Percentiles rank a stretch among this genome's conserved stretches.
Conservation (phyloP, 2,888 invertebrate genomes). For the Drosophila subsilvestris region DNA sequence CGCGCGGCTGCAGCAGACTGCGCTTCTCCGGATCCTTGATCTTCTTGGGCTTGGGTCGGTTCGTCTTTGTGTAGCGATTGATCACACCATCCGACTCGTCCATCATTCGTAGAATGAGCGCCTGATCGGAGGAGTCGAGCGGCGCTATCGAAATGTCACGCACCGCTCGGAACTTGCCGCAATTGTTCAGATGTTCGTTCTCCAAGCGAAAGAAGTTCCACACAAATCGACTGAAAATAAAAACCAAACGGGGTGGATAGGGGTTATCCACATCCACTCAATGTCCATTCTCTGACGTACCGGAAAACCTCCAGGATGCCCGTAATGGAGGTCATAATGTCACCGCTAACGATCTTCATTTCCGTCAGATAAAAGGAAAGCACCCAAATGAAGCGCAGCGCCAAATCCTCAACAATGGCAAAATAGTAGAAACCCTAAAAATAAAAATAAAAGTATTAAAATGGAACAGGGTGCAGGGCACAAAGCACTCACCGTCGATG, state of each 20-base stretch:
- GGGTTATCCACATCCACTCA: too few relatives aligned
- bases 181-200: constrained; percentile 99
- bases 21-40: constrained; percentile 86
- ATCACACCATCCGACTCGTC: constrained; percentile 95
- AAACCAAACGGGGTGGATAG: neutral
- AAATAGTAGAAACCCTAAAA: constrained; percentile 94
- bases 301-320: constrained; percentile 95
- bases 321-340: constrained; percentile 92
- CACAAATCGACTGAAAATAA: constrained; percentile 91
- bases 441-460: neutral
- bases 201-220: constrained; percentile 99
- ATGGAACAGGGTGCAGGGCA: rapidly evolving
- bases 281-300: constrained; percentile 84
- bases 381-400: constrained; percentile 97
- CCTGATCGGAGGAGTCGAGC: constrained; percentile 96
- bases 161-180: constrained; percentile 99
- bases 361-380: constrained; percentile 93
- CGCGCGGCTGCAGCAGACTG: constrained; percentile 85
- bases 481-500: constrained; percentile 89
- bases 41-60: constrained; percentile 86
- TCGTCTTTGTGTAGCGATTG: constrained; percentile 88
- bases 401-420: constrained; percentile 97
- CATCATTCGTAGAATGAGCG: constrained; percentile 96
- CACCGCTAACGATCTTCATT: constrained; percentile 89
- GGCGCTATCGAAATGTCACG: constrained; percentile 98